Conservation (phyloP, 2,113 vertebrate species). For the Amphilophus citrinellus region DNA sequence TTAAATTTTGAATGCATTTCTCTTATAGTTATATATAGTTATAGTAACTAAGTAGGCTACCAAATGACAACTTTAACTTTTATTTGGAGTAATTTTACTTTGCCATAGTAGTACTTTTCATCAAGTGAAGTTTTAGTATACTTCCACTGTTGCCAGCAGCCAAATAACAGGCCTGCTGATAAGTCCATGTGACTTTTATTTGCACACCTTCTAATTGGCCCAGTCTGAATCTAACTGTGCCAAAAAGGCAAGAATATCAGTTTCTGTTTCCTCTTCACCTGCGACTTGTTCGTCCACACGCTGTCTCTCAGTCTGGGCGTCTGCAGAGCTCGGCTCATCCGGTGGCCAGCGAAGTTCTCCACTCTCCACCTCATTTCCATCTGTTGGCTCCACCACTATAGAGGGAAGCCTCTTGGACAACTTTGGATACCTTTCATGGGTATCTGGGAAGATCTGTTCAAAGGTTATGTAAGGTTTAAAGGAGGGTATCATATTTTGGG, state of each 20-base stretch:
- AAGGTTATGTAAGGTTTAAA: conserved; percentile 54
- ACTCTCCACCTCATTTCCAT: conserved; percentile 88
- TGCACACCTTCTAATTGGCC: background rate
- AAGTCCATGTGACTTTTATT: background rate
- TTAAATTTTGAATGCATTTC: too few species aligned
- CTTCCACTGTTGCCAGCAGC: background rate
- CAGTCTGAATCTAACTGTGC: background rate
- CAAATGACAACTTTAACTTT: background rate
- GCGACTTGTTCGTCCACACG: conserved; percentile 18
- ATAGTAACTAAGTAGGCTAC: background rate
- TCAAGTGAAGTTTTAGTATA: background rate
- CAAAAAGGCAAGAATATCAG: background rate
- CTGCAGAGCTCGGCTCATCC: conserved; percentile 82
- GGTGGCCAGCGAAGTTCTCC: conserved; percentile 94
- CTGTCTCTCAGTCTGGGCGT: conserved; percentile 61
- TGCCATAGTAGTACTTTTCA: background rate
- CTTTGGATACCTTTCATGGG: conserved; percentile 87
- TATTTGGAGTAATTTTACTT: background rate
- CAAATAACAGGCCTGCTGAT: background rate
- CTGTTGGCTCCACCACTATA: conserved; percentile 89
- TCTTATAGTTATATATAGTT: too few species aligned
- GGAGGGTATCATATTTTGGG: background rate
- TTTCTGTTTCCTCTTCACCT: conserved; percentile 38
- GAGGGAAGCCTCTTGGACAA: conserved; percentile 90
- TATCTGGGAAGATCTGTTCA: conserved; percentile 85